Evolutionary conservation across 2,113 vertebrate species (phyloP), one percentile per base, ranked within the genome.

Genomic region (Hylia prasina): DNA sequence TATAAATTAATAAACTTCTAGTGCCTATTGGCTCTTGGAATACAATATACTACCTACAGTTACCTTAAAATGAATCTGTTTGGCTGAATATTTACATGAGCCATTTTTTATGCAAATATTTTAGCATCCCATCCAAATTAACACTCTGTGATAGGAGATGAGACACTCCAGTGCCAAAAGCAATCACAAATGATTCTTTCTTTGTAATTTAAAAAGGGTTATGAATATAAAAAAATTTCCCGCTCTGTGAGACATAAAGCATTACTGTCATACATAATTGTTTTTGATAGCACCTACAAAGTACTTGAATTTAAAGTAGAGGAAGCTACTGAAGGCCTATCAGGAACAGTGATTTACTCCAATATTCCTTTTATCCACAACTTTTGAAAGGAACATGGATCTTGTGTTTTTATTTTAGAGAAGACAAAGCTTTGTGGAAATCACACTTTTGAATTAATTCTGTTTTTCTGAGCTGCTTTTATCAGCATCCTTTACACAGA

Each of bases 391-490:
- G 35, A 69, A 80, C 75, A 61, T 4, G 10, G 42, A 85, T 87
- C 42, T 79, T 31, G 9, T 58, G 13, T 16, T 82, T 96, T 93
- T 84, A 65, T 76, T 90, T 58, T 79, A 77, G 57, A 17, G 1
- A 87, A 94, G 60, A 89, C 78, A 92, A 71, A 83, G 45, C 56
- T 92, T 79, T 69, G 69, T 42, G 88, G 40, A 75, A 96, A 64
- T 44, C 78, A 71, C 50, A 77, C 45, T 42, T 78, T 9, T 50
- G 71, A 95, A 97, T 95, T 93, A 87, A 97, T 96, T 69, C 94
- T 10, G 8, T 65, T 73, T 90, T 95, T 91, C 85, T 53, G 78
- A 96, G 83, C 22, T 75, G 79, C 87, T 94, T 95, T 95, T 92
- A 95, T 81, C 37, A 44, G 85, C 82, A 88, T 71, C 81, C 82